phyloP scores from a whole-genome alignment of 2,113 vertebrate species.

The Chinchilla lanigera region DNA sequence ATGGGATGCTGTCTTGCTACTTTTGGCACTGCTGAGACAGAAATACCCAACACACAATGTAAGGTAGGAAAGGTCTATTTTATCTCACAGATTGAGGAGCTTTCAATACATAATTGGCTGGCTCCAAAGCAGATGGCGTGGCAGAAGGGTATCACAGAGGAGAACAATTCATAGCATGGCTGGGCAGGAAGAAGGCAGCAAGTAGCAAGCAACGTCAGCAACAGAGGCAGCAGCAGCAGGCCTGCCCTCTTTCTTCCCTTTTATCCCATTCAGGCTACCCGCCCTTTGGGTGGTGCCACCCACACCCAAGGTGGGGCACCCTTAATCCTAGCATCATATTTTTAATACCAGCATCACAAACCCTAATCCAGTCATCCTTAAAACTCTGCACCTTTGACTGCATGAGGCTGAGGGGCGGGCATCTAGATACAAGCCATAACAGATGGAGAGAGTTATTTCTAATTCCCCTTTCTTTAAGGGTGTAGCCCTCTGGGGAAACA shows the following conservation, averaged over 20 bases:
- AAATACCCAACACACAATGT: background rate
- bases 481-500: background rate
- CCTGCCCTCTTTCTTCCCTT: background rate
- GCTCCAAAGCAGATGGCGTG: background rate
- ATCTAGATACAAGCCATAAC: background rate
- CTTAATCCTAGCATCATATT: background rate
- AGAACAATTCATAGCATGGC: background rate
- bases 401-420: background rate
- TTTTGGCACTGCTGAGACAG: background rate
- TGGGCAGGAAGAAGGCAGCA: background rate
- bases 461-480: background rate
- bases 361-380: background rate
- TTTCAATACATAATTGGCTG: background rate
- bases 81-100: background rate
- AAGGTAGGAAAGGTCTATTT: background rate
- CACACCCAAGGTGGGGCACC: background rate
- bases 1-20: background rate
- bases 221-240: background rate
- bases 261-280: background rate
- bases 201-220: background rate
- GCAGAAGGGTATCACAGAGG: background rate
- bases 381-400: background rate
- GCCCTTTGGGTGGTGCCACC: background rate
- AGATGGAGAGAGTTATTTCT: conserved; percentile 15
- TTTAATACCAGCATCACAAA: background rate